Percentiles rank a stretch among this genome's conserved stretches.
Conservation (phyloP, 2,797 vertebrate genomes). For the Merluccius polli region DNA sequence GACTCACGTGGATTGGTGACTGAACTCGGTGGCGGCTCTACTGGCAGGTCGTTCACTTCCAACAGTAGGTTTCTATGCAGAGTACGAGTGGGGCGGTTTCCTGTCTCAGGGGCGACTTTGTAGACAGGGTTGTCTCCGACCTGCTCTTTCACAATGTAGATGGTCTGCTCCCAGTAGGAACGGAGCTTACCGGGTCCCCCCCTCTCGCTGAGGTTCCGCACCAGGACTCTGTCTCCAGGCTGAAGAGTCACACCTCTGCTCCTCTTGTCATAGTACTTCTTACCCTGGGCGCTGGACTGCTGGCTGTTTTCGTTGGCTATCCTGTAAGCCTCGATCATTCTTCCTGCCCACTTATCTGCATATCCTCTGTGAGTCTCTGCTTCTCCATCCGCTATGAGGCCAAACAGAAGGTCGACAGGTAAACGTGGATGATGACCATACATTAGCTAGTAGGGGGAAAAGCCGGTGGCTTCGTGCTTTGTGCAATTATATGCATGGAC, state of each 20-base stretch:
- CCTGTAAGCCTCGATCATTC: background rate
- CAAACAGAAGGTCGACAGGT: conserved; percentile 2
- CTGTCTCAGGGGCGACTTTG: no score
- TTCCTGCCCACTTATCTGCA: conserved; percentile 21
- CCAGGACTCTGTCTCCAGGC: conserved; percentile 7
- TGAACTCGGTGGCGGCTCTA: background rate
- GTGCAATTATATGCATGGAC: conserved; percentile 26
- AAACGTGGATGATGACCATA: conserved; percentile 19
- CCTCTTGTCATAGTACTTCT: no score
- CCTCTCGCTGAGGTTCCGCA: conserved; percentile 6
- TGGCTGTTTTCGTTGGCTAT: no score
- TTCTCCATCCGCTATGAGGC: background rate
- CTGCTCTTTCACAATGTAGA: conserved; percentile 23
- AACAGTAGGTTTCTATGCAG: no score
- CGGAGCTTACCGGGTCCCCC: conserved; percentile 18
- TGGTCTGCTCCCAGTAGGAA: conserved; percentile 18
- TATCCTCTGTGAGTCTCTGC: conserved; percentile 2
- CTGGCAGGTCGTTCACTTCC: no score
- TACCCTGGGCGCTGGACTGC: no score
- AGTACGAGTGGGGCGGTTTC: background rate
- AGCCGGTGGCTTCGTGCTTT: no score
- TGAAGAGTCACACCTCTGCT: no score
- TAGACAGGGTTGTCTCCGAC: conserved; percentile 16
- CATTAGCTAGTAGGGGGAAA: conserved; percentile 11
- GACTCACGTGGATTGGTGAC: background rate